Base-by-base conservation (phyloP, 1,140 invertebrate species). In the Danaus plexippus region DNA sequence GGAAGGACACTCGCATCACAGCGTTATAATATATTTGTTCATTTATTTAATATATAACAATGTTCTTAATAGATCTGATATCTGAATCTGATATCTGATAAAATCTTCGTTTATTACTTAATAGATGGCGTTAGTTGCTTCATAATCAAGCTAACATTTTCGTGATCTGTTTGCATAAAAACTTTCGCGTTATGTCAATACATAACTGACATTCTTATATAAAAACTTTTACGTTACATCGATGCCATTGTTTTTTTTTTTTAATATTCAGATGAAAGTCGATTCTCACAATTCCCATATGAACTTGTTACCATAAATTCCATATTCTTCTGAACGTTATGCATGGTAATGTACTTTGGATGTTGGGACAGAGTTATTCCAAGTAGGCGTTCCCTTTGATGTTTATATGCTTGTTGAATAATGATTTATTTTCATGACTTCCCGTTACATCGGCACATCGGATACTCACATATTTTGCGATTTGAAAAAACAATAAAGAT, bases 331-430 rank as follows among this genome's bases (percentile, higher is more conserved):
- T 52, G 53, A 69, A 70, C 67, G 79, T 80, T 79, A 83, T 79
- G 75, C 69, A 82, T 80, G 67, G 67, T 75, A 80, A 79, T 75
- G 71, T 66, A 69, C 65, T 69, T 73, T 71, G 66, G 71, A 70
- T 76, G 75, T 80, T 77, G 63, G 64, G 65, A 70, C 69, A 77
- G 74, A 86, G 85, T 86, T 85, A 87, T 87, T 76, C 85, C 76
- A 79, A 83, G 80, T 85, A 80, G 81, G 80, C 79, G 74, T 83
- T 84, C 69, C 62, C 58, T 75, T 66, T 71, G 73, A 77, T 75
- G 61, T 83, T 85, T 80, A 84, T 87, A 66, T 59, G 73, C 69
- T 73, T 85, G 79, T 85, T 86, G 82, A 86, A 86, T 81, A 80
- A 84, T 87, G 78, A 77, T 85, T 80, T 82, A 86, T 79, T 80